Conservation (phyloP, 2,113 vertebrate genomes). For the pig (Sus scrofa) region DNA sequence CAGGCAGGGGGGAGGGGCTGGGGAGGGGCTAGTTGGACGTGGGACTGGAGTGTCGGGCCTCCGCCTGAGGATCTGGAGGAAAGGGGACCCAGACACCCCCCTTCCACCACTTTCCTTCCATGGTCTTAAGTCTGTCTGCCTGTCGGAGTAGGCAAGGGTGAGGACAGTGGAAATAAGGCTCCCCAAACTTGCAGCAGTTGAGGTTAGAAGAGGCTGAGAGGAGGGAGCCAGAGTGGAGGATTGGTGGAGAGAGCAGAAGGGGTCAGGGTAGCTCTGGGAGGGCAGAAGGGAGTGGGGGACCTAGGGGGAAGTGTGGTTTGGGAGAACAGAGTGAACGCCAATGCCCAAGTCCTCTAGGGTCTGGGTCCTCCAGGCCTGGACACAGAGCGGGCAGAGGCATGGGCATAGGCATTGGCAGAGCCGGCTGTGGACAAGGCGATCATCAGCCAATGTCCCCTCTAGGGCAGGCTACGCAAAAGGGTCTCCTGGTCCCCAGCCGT, state of each 20-base stretch:
- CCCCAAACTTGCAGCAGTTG: background rate
- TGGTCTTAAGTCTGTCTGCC: conserved; percentile 11
- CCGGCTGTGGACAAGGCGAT: background rate
- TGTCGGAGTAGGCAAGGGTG: background rate
- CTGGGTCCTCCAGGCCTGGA: conserved; percentile 5
- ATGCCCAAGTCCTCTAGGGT: background rate
- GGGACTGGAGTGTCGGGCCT: background rate
- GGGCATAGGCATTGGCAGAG: background rate
- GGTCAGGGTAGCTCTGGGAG: background rate
- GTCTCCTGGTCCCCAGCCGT: background rate
- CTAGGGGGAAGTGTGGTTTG: background rate
- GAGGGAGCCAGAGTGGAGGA: background rate
- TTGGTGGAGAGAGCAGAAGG: background rate
- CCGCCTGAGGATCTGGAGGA: background rate
- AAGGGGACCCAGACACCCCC: background rate
- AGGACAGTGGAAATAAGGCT: background rate
- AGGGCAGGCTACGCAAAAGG: background rate
- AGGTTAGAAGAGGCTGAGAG: background rate
- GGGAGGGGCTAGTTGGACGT: background rate
- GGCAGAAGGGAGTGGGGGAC: background rate
- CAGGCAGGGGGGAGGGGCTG: background rate
- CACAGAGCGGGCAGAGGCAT: background rate
- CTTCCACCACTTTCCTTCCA: background rate
- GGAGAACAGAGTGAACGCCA: background rate
- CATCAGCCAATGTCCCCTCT: background rate